Conservation (phyloP, 2,888 invertebrate genomes). For the Xestia xanthographa region DNA sequence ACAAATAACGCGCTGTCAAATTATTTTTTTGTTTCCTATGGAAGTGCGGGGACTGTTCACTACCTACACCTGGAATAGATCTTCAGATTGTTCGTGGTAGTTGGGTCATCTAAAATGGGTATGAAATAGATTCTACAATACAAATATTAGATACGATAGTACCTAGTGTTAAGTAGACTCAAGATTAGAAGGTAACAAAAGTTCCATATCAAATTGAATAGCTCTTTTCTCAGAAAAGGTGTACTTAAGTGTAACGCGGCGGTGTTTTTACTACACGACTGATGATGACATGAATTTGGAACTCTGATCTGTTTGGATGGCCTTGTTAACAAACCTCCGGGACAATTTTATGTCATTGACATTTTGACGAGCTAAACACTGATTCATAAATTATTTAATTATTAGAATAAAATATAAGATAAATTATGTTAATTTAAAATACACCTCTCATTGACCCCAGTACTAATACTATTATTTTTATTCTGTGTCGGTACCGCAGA, state of each 20-base stretch:
- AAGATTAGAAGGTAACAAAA: not conserved
- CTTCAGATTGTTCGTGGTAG: not conserved
- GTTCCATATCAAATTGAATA: not conserved
- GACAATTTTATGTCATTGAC: too few relatives aligned
- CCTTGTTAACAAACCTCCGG: too few relatives aligned
- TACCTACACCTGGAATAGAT: not conserved
- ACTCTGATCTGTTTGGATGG: too few relatives aligned
- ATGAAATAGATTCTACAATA: not conserved
- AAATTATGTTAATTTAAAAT: too few relatives aligned
- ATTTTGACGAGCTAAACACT: too few relatives aligned
- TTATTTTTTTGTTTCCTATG: not conserved
- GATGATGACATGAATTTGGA: too few relatives aligned
- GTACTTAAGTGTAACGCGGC: too few relatives aligned
- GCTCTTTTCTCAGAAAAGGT: not conserved
- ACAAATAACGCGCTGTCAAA: not conserved
- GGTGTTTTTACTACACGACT: not conserved
- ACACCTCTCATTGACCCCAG: too few relatives aligned
- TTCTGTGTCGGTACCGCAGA: too few relatives aligned
- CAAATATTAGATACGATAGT: not conserved
- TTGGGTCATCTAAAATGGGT: not conserved
- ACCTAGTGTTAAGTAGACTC: not conserved
- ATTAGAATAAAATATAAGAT: too few relatives aligned
- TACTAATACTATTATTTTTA: too few relatives aligned
- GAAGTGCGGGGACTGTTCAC: not conserved
- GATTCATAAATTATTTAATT: too few relatives aligned